A percentile compares a stretch with the other conserved stretches of the same genome.
These are phyloP conservation scores for Tuta absoluta DNA, from an alignment of 2,888 invertebrate species.

Conservation along the genomic window DNA sequence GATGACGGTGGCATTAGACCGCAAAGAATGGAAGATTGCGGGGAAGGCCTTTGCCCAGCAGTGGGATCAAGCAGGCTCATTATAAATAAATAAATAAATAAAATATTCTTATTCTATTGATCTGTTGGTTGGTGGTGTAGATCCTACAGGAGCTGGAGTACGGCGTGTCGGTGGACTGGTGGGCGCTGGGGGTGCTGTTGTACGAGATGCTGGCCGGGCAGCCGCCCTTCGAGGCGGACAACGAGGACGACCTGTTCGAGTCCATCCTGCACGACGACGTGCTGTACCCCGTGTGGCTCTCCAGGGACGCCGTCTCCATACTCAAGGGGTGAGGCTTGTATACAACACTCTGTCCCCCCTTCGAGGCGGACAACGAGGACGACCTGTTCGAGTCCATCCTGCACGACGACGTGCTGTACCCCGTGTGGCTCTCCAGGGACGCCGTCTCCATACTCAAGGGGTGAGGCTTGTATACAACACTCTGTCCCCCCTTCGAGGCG, in stretches of 20 bases:
- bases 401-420: conserved; percentile 98
- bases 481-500: no score
- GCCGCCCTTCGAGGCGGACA: conserved; percentile 99
- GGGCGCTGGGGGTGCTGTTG: conserved; percentile 98
- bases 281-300: conserved; percentile 96
- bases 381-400: conserved; percentile 99
- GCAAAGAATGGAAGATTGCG: no score
- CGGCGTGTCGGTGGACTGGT: conserved; percentile 95
- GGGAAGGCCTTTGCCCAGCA: no score
- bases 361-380: conserved; percentile 99
- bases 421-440: conserved; percentile 90
- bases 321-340: conserved; percentile 56
- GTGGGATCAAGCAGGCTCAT: no score
- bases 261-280: conserved; percentile 99
- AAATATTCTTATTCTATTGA: no score
- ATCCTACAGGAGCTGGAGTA: conserved; percentile 96
- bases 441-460: conserved; percentile 73
- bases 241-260: conserved; percentile 99
- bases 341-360: conserved; percentile 83
- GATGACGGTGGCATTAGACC: no score
- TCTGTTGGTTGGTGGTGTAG: conserved; percentile 52
- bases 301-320: conserved; percentile 70
- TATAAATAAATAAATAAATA: no score
- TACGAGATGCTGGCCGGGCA: conserved; percentile 99
- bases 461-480: no score